Conservation (phyloP, 2,797 vertebrate species). For the Sebastes trivittatus region DNA sequence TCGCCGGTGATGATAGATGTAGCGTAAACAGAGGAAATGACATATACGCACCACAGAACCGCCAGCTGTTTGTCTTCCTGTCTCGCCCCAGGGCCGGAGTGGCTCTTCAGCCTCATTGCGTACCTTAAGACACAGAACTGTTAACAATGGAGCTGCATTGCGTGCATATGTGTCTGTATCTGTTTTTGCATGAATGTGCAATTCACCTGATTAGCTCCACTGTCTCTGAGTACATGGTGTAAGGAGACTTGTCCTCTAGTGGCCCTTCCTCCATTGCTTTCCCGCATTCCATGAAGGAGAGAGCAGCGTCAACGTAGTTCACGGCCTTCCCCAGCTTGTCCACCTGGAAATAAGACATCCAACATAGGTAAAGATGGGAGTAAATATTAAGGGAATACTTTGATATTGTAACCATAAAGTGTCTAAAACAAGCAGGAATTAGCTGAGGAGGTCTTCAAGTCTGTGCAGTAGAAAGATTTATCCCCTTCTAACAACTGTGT, state of each 20-base stretch:
- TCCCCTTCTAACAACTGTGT: not conserved
- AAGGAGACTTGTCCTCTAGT: conserved; percentile 96
- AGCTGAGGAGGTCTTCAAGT: not conserved
- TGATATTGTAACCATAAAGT: not conserved
- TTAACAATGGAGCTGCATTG: conserved; percentile 14
- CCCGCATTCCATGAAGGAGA: conserved; percentile 98
- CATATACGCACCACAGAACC: conserved; percentile 90
- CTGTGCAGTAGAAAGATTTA: not conserved
- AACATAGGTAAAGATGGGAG: not conserved
- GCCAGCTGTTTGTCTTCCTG: conserved; percentile 97
- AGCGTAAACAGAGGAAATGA: conserved; percentile 51
- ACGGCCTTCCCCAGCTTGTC: conserved; percentile 97
- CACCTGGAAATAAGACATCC: conserved; percentile 79
- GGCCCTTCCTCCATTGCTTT: conserved; percentile 99
- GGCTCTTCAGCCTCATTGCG: conserved; percentile 97
- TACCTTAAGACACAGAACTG: conserved; percentile 85
- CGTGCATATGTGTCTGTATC: not conserved
- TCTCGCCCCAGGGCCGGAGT: conserved; percentile 89
- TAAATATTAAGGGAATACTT: not conserved
- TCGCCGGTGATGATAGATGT: conserved; percentile 39
- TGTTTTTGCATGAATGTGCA: not conserved
- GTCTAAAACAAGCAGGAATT: not conserved
- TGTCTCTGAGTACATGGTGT: conserved; percentile 98
- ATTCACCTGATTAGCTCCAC: conserved; percentile 96
- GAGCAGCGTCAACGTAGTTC: conserved; percentile 95